A percentile compares a stretch with the other conserved stretches of the same genome.
Evolutionary conservation across 2,888 invertebrate species (phyloP).

Genomic region (Punctoribates punctum): DNA sequence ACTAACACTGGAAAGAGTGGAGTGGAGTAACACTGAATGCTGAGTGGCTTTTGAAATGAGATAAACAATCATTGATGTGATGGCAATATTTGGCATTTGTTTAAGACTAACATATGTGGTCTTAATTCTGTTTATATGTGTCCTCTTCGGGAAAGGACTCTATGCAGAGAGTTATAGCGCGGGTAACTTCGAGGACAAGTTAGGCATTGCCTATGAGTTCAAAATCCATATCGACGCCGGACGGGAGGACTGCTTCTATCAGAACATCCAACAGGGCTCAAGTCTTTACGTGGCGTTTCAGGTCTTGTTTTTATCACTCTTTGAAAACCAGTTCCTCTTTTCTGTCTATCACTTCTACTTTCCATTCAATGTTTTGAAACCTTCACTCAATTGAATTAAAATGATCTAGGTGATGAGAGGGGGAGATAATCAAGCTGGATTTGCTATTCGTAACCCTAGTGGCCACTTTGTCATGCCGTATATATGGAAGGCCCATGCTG

Average conservation of each 20-base stretch:
- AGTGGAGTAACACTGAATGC: background rate
- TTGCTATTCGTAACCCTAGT: conserved; percentile 79
- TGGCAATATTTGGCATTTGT: background rate
- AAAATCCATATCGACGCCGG: conserved; percentile 93
- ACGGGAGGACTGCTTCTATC: conserved; percentile 90
- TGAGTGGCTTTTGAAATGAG: background rate
- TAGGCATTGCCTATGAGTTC: conserved; percentile 92
- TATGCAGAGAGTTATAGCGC: conserved; percentile 25
- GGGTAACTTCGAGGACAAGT: conserved; percentile 52
- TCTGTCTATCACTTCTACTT: no score
- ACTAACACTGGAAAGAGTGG: background rate
- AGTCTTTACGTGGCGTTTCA: conserved; percentile 91
- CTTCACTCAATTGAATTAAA: no score
- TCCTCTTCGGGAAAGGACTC: background rate
- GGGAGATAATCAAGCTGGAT: conserved; percentile 89
- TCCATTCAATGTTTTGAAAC: no score
- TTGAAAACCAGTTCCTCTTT: background rate
- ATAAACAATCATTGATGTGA: background rate
- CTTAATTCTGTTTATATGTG: background rate
- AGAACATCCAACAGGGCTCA: conserved; percentile 85
- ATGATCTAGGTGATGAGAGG: conserved; percentile 90
- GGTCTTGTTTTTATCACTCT: conserved; percentile 58
- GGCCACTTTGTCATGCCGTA: conserved; percentile 82
- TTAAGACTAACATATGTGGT: conserved; percentile 3
- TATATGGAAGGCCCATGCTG: conserved; percentile 81